Percentiles rank a stretch among this genome's conserved stretches.
Evolutionary conservation across 1,140 invertebrate species (phyloP).

Genomic region (Rhysida immarginata): DNA sequence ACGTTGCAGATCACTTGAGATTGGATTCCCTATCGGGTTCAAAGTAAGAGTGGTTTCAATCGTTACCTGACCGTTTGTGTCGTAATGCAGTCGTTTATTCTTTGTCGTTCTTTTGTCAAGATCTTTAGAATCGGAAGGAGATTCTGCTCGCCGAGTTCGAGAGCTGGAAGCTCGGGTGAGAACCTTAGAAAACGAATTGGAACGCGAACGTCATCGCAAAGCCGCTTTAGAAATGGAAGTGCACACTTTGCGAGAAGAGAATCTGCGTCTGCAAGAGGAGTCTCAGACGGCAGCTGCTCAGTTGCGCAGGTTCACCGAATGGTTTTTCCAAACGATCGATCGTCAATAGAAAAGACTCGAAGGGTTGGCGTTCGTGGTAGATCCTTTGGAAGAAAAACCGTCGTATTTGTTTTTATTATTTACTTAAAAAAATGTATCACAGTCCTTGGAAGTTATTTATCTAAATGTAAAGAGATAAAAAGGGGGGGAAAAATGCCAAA

Average conservation of each 20-base stretch:
- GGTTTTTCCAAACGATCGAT: conserved; percentile 80
- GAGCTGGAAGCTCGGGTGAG: conserved; percentile 43
- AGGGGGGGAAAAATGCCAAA: no score
- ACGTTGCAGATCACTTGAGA: conserved; percentile 21
- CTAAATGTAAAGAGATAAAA: no score
- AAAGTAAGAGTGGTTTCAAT: no score
- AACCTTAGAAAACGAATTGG: conserved; percentile 44
- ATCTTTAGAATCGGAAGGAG: background rate
- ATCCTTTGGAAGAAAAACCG: no score
- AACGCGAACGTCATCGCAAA: conserved; percentile 42
- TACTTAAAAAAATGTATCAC: no score
- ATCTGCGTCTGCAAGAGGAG: conserved; percentile 69
- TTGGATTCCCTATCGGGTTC: conserved; percentile 22
- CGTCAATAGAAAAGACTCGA: background rate
- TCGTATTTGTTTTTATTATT: no score
- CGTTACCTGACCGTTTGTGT: no score
- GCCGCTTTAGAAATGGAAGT: conserved; percentile 50
- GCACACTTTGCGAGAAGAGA: conserved; percentile 61
- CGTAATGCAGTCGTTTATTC: no score
- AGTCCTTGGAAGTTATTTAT: no score
- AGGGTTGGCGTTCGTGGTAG: no score
- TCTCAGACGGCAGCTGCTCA: conserved; percentile 75
- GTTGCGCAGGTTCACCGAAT: conserved; percentile 75
- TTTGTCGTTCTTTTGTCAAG: no score
- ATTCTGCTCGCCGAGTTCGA: conserved; percentile 15